These are phyloP conservation scores for Pogonocichla stellata DNA, from an alignment of 2,113 vertebrate species.

Conservation along the genomic window DNA sequence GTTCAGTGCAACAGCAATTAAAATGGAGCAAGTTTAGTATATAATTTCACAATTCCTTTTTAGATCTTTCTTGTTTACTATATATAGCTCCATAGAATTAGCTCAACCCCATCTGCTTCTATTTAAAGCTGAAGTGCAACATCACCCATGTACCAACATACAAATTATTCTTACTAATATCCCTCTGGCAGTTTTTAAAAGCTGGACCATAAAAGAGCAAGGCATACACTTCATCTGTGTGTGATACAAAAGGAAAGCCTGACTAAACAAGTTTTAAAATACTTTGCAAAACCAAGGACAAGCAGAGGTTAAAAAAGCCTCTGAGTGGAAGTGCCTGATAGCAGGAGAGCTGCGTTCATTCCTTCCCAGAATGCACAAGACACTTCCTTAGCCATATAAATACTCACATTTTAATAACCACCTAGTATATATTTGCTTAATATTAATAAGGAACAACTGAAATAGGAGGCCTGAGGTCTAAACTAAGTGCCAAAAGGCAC, in stretches of 20 bases:
- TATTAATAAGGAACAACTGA: not conserved
- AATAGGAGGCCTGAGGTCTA: not conserved
- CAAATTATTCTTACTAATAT: constrained; percentile 69
- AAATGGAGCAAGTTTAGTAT: constrained; percentile 61
- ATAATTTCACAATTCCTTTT: constrained; percentile 66
- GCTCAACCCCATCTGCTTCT: constrained; percentile 67
- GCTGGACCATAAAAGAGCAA: constrained; percentile 63
- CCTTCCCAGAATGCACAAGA: fast-evolving
- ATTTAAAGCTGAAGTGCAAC: constrained; percentile 68
- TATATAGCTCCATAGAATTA: constrained; percentile 67
- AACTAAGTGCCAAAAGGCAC: not conserved
- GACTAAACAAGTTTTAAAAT: constrained; percentile 69
- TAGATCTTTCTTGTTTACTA: constrained; percentile 67
- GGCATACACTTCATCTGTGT: constrained; percentile 43
- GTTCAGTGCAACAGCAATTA: constrained; percentile 52
- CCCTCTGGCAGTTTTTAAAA: constrained; percentile 65
- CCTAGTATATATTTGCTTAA: not conserved
- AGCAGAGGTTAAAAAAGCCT: constrained; percentile 60
- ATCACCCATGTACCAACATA: constrained; percentile 60
- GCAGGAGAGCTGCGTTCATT: not conserved
- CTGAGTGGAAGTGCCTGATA: not conserved
- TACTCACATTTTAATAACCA: not conserved
- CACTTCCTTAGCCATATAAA: not conserved
- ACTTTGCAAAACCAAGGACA: constrained; percentile 61
- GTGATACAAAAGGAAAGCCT: constrained; percentile 56